These are phyloP conservation scores for Holothuria scabra DNA, from an alignment of 53 echinoderm and acorn worm species.

Conservation along the genomic window DNA sequence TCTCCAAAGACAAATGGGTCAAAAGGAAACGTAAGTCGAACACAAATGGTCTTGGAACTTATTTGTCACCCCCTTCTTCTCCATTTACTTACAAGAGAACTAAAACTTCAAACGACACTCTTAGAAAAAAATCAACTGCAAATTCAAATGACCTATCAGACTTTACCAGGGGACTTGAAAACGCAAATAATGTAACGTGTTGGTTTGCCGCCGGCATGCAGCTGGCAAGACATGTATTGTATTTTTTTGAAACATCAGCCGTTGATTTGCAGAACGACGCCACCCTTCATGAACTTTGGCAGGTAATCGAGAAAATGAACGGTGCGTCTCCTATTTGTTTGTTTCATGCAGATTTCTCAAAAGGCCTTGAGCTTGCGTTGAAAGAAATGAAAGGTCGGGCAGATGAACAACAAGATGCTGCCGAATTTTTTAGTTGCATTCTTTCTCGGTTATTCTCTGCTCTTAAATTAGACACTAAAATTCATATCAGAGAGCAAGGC, in stretches of 20 bases:
- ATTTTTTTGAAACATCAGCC: neutral
- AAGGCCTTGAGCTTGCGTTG: neutral
- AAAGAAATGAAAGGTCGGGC: neutral
- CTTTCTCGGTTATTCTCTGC: neutral
- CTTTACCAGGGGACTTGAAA: constrained; percentile 3
- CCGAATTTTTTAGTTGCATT: constrained; percentile 18
- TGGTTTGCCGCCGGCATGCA: constrained; percentile 24
- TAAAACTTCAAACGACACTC: neutral
- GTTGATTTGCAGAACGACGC: neutral
- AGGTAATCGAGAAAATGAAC: neutral
- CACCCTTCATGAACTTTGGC: neutral
- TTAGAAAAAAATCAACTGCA: neutral
- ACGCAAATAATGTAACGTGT: constrained; percentile 16
- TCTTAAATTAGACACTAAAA: neutral
- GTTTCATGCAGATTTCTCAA: neutral
- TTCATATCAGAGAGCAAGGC: neutral
- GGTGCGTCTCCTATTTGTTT: neutral
- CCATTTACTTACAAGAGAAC: neutral
- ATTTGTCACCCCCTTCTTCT: constrained; percentile 4
- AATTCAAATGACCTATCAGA: neutral
- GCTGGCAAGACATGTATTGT: neutral
- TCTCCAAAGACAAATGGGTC: constrained; percentile 17
- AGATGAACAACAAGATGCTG: neutral
- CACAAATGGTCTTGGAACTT: neutral
- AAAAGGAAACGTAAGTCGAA: neutral